Conservation (phyloP, 2,113 vertebrate genomes). For the Cheirogaleus medius region DNA sequence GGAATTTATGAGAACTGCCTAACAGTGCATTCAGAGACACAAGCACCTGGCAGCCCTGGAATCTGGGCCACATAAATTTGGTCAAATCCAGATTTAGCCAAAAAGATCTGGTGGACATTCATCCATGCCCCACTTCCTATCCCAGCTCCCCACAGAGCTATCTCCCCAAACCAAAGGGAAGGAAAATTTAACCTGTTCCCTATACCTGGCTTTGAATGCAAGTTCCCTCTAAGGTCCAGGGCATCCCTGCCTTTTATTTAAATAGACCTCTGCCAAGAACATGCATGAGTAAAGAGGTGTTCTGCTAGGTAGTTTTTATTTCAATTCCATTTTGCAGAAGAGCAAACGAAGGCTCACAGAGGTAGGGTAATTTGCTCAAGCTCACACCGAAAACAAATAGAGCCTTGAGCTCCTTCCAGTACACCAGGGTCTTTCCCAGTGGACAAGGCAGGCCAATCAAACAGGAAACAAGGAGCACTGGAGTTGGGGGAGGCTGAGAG, state of each 20-base stretch:
- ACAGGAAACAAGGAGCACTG: slow-evolving; percentile 51
- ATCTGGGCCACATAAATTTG: background rate
- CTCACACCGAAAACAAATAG: slow-evolving; percentile 52
- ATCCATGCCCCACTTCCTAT: background rate
- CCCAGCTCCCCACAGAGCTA: background rate
- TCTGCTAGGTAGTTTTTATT: slow-evolving; percentile 28
- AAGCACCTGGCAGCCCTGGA: background rate
- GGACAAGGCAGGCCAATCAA: slow-evolving; percentile 44
- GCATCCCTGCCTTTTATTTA: background rate
- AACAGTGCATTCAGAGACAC: background rate
- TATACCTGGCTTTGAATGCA: background rate
- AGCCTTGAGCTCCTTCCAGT: slow-evolving; percentile 55
- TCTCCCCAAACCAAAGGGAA: slow-evolving; percentile 17
- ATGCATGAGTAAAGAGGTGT: background rate
- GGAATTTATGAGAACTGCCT: background rate
- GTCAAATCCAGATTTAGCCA: background rate
- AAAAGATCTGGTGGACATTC: background rate
- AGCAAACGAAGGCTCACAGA: slow-evolving; percentile 61
- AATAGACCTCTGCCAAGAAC: slow-evolving; percentile 6
- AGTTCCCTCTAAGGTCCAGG: background rate
- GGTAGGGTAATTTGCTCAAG: slow-evolving; percentile 2
- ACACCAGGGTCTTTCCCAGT: background rate
- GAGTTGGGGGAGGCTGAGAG: background rate
- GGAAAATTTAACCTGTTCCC: background rate
- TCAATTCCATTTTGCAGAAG: slow-evolving; percentile 55